These are phyloP conservation scores for Papilio elwesi DNA, from an alignment of 2,888 invertebrate species.

Conservation along the genomic window DNA sequence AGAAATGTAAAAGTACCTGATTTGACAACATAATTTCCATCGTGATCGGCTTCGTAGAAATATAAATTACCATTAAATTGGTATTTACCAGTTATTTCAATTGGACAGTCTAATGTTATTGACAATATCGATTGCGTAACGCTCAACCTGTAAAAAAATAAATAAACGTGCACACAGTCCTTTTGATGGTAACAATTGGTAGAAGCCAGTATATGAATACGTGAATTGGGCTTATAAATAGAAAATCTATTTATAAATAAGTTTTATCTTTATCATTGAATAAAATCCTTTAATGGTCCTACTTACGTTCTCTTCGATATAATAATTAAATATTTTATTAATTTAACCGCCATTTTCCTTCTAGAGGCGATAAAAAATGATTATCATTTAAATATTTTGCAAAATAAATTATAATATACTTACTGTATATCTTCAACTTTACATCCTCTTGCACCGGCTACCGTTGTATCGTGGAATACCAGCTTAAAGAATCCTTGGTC, in stretches of 20 bases:
- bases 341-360: no score
- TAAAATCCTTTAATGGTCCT: no score
- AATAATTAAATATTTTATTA: no score
- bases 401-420: neutral
- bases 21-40: conserved; percentile 14
- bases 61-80: conserved; percentile 18
- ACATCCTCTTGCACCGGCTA: neutral
- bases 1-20: conserved; percentile 13
- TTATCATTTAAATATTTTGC: neutral
- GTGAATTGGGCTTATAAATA: no score
- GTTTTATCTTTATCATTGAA: no score
- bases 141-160: conserved; percentile 13
- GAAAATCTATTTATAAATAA: no score
- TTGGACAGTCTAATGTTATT: conserved; percentile 16
- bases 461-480: neutral
- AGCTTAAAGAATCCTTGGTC: neutral
- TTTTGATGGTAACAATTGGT: no score
- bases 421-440: conserved; percentile 14
- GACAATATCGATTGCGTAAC: conserved; percentile 9
- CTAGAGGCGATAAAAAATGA: no score
- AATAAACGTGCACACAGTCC: neutral
- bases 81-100: conserved; percentile 26
- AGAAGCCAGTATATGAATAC: no score
- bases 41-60: conserved; percentile 21
- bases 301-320: no score